Evolutionary conservation across 2,797 vertebrate genomes (phyloP), one percentile per base, ranked within the genome.

Genomic region (Enoplosus armatus): DNA sequence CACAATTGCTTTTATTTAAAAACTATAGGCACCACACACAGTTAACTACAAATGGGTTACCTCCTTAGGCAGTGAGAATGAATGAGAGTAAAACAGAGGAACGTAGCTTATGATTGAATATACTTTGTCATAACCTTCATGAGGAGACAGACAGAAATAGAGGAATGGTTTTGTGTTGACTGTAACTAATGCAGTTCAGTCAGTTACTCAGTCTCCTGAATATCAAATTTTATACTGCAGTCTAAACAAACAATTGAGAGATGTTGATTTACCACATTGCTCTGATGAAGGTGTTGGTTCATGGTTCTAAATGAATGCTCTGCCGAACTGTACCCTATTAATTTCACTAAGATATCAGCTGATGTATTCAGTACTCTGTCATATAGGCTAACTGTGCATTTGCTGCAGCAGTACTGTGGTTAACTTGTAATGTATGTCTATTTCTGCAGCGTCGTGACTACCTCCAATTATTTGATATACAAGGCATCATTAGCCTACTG

Each of bases 181-280:
- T 67, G 14, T 6, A 22, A 37, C 37, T 43, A 45, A 51, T 67
- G 7, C 47, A 45, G 20, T 41, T 71, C 39, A 68, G 27, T 33
- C 31, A 29, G 5, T 62, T 27, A 51, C 26, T 43, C 20, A 0
- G n/a, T 24, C 37, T 59, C 45, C 31, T 50, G 50, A 76, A 66
- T 54, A 56, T 53, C 15, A 56, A 75, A 68, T 68, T 60, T 29
- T 48, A 77, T 2, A 22, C 37, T 3, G n/a, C 48, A 18, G 37
- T 75, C 53, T 45, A 51, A 63, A 64, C 29, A 76, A 71, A 73
- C 58, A 61, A 48, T 41, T 24, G 18, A 56, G 45, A 65, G 31
- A 18, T 51, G 22, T n/a, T 67, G 61, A 67, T 70, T 53, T 41
- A 43, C n/a, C 18, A 47, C 29, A 54, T 5, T 45, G 24, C 50